phyloP scores from a whole-genome alignment of 2,113 vertebrate genomes.

The Pomatostomus ruficeps region DNA sequence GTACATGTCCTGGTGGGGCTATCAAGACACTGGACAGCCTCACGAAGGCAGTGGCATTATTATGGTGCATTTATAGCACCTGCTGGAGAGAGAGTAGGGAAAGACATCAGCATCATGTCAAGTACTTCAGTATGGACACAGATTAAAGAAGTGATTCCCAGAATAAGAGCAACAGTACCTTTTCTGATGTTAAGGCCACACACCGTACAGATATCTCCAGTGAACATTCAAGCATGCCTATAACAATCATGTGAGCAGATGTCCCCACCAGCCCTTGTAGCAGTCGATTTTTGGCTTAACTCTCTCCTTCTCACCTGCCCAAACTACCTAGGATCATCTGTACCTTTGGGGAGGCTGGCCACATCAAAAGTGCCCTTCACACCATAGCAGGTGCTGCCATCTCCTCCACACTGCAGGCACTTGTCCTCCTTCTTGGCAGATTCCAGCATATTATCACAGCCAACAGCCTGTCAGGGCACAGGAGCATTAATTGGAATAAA shows the following conservation, averaged over 20 bases:
- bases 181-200: not conserved
- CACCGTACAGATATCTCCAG: not conserved
- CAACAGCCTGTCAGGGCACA: conserved; percentile 75
- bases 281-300: not conserved
- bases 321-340: not conserved
- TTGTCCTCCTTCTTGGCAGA: conserved; percentile 88
- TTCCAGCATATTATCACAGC: conserved; percentile 89
- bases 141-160: not conserved
- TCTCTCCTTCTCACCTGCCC: not conserved
- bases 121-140: not conserved
- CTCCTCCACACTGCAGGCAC: conserved; percentile 91
- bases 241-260: not conserved
- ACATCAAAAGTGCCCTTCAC: conserved; percentile 81
- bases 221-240: not conserved
- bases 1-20: not conserved
- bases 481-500: not conserved
- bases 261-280: not conserved
- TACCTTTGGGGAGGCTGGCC: conserved; percentile 82
- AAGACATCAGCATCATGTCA: not conserved
- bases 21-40: not conserved
- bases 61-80: not conserved
- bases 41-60: not conserved
- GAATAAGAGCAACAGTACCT: not conserved
- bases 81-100: not conserved
- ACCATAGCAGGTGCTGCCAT: conserved; percentile 79